Evolutionary conservation across 2,888 invertebrate genomes (phyloP).

Genomic region (Andrena haemorrhoa): DNA sequence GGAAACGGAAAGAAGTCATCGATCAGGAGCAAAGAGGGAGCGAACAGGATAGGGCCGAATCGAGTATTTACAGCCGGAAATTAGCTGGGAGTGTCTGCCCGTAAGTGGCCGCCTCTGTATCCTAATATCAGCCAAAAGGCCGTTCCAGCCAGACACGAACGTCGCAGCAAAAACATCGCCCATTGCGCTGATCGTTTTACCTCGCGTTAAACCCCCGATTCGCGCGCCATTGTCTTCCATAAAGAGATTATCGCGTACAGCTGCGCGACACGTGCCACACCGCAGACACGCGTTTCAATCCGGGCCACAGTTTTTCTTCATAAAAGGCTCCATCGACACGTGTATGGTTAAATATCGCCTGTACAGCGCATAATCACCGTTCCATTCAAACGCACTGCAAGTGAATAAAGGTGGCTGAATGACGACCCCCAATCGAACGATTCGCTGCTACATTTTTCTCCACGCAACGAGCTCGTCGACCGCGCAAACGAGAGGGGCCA

Average conservation of each 20-base stretch:
- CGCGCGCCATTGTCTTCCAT: slow-evolving; percentile 19
- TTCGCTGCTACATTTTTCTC: not conserved
- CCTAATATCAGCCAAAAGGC: slow-evolving; percentile 47
- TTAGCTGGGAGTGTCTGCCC: slow-evolving; percentile 79
- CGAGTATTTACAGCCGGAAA: slow-evolving; percentile 80
- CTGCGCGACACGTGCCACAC: slow-evolving; percentile 19
- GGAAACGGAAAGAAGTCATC: slow-evolving; percentile 66
- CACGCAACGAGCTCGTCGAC: not conserved
- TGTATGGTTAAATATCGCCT: slow-evolving; percentile 62
- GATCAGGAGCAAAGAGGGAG: slow-evolving; percentile 47
- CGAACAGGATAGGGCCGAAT: slow-evolving; percentile 70
- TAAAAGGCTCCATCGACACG: slow-evolving; percentile 15
- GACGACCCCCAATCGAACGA: no score
- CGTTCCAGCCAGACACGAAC: not conserved
- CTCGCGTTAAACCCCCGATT: slow-evolving; percentile 4
- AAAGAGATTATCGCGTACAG: slow-evolving; percentile 42
- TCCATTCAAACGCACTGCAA: slow-evolving; percentile 37
- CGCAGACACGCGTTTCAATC: slow-evolving; percentile 45
- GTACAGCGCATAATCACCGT: slow-evolving; percentile 53
- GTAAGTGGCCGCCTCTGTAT: slow-evolving; percentile 76
- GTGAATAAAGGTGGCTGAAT: slow-evolving; percentile 47
- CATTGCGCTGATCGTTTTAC: slow-evolving; percentile 8
- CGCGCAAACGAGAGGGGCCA: not conserved
- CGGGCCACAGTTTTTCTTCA: slow-evolving; percentile 49
- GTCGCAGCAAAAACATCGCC: slow-evolving; percentile 11